Conservation (phyloP, 2,888 invertebrate genomes). For the Rhodophaea formosa region DNA sequence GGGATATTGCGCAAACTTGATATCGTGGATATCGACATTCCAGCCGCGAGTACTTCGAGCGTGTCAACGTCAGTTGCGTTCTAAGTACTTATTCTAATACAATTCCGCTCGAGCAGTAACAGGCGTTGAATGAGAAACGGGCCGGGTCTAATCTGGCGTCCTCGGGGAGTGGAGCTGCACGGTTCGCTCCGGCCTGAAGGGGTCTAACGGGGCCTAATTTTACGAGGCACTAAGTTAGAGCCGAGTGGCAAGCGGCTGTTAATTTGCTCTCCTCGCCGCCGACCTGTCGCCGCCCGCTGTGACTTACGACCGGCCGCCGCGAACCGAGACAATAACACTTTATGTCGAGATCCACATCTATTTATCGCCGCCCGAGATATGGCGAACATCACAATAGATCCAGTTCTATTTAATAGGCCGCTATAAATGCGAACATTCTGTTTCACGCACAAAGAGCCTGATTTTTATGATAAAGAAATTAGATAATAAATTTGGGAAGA, state of each 20-base stretch:
- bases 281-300: conserved; percentile 75
- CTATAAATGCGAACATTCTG: conserved; percentile 39
- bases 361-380: conserved; percentile 43
- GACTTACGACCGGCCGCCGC: conserved; percentile 58
- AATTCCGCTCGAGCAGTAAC: conserved; percentile 38
- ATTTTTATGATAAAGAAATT: conserved; percentile 42
- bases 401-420: conserved; percentile 42
- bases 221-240: conserved; percentile 78
- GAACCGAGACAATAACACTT: conserved; percentile 46
- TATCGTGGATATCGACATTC: conserved; percentile 15
- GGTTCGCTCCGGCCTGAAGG: conserved; percentile 55
- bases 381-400: conserved; percentile 36
- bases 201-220: conserved; percentile 75
- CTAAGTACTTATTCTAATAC: conserved; percentile 14
- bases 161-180: conserved; percentile 46
- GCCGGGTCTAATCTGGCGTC: conserved; percentile 49
- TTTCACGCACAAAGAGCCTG: conserved; percentile 36
- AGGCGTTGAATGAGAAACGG: conserved; percentile 56
- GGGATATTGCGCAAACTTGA: conserved; percentile 17
- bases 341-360: conserved; percentile 51
- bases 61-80: not conserved
- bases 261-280: conserved; percentile 69
- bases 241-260: conserved; percentile 74
- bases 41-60: not conserved
- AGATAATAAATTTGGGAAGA: conserved; percentile 51